Evolutionary conservation across 2,797 vertebrate genomes (phyloP).

Genomic region (Hydrophis major): DNA sequence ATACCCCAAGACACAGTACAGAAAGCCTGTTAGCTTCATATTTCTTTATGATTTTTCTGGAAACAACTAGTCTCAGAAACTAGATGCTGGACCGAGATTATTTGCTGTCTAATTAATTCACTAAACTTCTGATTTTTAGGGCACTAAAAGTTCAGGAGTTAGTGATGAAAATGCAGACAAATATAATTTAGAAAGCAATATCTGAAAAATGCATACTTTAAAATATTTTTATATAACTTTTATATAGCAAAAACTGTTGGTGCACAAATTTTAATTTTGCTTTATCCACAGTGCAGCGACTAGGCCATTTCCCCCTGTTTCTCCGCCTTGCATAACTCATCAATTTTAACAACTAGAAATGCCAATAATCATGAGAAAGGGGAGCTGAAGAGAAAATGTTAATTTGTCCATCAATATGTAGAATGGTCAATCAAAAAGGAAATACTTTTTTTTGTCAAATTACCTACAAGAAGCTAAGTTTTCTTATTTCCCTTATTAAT

Average conservation of each 20-base stretch:
- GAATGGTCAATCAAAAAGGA: not conserved
- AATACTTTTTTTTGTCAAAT: not conserved
- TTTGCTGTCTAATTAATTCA: not conserved
- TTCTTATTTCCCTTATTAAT: conserved; percentile 32
- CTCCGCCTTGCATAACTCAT: not conserved
- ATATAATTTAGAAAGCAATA: not conserved
- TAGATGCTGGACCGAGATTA: not conserved
- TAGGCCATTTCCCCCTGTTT: not conserved
- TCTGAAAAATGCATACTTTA: not conserved
- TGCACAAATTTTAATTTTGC: not conserved
- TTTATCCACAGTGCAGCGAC: not conserved
- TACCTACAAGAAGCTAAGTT: conserved; percentile 1
- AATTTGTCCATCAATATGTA: not conserved
- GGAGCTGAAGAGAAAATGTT: not conserved
- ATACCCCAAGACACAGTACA: not conserved
- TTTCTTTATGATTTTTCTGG: not conserved
- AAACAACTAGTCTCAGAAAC: not conserved
- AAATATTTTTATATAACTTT: not conserved
- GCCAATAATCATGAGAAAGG: not conserved
- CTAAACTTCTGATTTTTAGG: not conserved
- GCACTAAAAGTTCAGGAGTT: not conserved
- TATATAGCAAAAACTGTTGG: not conserved
- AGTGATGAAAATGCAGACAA: not conserved
- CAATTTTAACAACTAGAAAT: not conserved
- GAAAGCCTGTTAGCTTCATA: not conserved